Percentiles rank a stretch among this genome's conserved stretches.
Conservation (phyloP, 1,140 invertebrate genomes). For the Nephotettix cincticeps region DNA sequence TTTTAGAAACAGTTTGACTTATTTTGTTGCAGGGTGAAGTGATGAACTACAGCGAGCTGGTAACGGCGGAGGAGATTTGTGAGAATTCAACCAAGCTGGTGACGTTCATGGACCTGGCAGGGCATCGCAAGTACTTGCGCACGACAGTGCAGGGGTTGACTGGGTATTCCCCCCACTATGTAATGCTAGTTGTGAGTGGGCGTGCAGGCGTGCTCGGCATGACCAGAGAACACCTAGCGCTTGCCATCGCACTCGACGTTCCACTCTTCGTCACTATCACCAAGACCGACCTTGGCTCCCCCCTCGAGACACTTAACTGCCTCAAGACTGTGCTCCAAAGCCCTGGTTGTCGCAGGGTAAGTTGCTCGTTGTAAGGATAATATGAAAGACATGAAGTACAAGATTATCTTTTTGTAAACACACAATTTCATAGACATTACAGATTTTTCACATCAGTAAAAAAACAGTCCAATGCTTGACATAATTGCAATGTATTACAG, state of each 20-base stretch:
- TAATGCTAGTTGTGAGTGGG: conserved; percentile 68
- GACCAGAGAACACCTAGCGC: conserved; percentile 79
- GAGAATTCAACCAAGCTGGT: conserved; percentile 88
- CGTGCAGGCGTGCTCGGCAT: conserved; percentile 66
- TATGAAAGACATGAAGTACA: conserved; percentile 2
- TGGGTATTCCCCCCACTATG: conserved; percentile 14
- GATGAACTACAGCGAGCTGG: conserved; percentile 87
- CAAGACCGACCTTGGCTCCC: conserved; percentile 79
- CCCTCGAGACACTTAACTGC: conserved; percentile 55
- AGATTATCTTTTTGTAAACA: too few relatives aligned
- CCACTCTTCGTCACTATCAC: conserved; percentile 90
- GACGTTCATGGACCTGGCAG: conserved; percentile 94
- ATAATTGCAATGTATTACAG: too few relatives aligned
- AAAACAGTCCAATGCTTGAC: too few relatives aligned
- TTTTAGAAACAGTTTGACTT: too few relatives aligned
- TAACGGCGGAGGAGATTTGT: conserved; percentile 92
- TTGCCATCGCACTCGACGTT: conserved; percentile 81
- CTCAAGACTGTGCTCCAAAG: conserved; percentile 62
- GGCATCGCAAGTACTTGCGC: conserved; percentile 93
- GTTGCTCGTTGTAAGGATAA: conserved; percentile 23
- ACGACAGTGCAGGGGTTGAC: conserved; percentile 86
- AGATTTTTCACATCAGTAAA: too few relatives aligned
- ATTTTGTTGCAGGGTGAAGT: conserved; percentile 62
- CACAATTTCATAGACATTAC: too few relatives aligned
- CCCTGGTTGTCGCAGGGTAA: conserved; percentile 62